These are phyloP conservation scores for Upupa epops DNA, from an alignment of 2,113 vertebrate species.

Conservation along the genomic window DNA sequence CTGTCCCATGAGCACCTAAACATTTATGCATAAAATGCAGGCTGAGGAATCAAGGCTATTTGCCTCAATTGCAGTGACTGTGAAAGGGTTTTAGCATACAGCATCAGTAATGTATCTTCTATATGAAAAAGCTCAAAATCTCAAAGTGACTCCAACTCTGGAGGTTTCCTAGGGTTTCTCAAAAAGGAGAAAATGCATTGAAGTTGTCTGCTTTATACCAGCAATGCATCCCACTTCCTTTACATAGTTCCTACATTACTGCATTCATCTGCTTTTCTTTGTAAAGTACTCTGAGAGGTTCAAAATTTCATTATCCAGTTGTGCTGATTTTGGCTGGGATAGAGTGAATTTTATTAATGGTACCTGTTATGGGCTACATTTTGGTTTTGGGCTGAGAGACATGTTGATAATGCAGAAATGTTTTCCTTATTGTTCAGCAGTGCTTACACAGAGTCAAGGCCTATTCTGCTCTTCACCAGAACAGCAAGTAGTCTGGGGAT, in stretches of 20 bases:
- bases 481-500: too few relatives aligned
- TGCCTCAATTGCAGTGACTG: not conserved
- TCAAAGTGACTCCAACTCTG: not conserved
- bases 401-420: not conserved
- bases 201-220: not conserved
- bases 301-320: not conserved
- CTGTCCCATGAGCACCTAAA: not conserved
- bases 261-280: not conserved
- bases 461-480: too few relatives aligned
- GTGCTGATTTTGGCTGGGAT: not conserved
- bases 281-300: not conserved
- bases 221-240: not conserved
- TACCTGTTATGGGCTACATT: not conserved
- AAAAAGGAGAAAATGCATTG: not conserved
- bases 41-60: not conserved
- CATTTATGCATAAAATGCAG: not conserved
- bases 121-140: not conserved
- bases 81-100: not conserved
- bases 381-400: not conserved
- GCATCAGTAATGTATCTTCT: not conserved
- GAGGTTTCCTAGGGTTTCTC: not conserved
- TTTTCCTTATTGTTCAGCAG: not conserved
- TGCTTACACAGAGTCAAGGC: too few relatives aligned
- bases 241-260: not conserved
- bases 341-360: not conserved